phyloP scores from a whole-genome alignment of 2,888 invertebrate species.

The Drosophila borealis region DNA sequence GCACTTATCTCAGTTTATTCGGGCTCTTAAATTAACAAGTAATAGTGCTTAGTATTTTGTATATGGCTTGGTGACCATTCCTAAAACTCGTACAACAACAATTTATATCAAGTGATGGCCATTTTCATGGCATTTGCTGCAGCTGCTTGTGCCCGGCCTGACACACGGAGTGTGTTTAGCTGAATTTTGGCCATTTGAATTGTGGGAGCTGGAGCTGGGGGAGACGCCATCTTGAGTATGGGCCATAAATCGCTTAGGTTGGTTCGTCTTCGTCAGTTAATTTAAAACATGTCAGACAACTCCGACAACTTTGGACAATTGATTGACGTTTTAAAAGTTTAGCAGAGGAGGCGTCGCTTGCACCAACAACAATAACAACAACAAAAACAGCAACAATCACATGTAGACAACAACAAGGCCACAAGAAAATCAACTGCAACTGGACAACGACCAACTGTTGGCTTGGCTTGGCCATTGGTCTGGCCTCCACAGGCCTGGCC shows the following conservation, averaged over 20 bases:
- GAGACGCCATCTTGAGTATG: conserved; percentile 78
- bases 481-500: not conserved
- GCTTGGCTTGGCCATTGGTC: conserved; percentile 42
- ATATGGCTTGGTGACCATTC: not conserved
- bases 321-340: conserved; percentile 84
- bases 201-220: not conserved
- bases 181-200: conserved; percentile 34
- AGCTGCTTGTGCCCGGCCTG: conserved; percentile 1
- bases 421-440: conserved; percentile 64
- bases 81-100: conserved; percentile 36
- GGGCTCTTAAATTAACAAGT: not conserved
- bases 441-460: conserved; percentile 54
- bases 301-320: conserved; percentile 83
- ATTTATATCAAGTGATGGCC: conserved; percentile 42
- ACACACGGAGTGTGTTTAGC: conserved; percentile 19
- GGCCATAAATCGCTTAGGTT: conserved; percentile 81
- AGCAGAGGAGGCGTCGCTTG: conserved; percentile 77
- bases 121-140: conserved; percentile 43
- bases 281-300: conserved; percentile 84
- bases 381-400: conserved; percentile 39
- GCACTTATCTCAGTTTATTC: not conserved
- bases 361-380: conserved; percentile 43
- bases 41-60: not conserved
- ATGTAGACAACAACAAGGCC: conserved; percentile 39
- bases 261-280: conserved; percentile 83